A percentile compares a stretch with the other conserved stretches of the same genome.
phyloP scores from a whole-genome alignment of 2,888 invertebrate species.

The Athrips mouffetella region DNA sequence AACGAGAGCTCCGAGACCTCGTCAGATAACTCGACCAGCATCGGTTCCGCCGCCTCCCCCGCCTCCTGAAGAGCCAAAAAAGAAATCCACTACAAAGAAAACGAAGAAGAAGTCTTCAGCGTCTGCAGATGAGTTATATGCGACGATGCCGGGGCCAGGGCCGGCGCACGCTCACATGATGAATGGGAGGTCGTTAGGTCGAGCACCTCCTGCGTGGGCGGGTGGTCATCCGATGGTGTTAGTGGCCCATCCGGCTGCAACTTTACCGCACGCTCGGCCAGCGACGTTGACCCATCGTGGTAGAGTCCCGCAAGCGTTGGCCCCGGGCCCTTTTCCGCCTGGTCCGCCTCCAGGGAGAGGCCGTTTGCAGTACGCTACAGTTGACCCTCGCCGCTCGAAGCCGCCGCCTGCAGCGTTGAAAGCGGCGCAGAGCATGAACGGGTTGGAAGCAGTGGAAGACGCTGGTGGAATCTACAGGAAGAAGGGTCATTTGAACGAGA shows the following conservation, averaged over 20 bases:
- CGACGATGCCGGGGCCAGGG: slow-evolving; percentile 73
- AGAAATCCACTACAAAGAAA: slow-evolving; percentile 76
- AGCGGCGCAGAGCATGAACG: slow-evolving; percentile 83
- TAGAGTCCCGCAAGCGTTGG: slow-evolving; percentile 78
- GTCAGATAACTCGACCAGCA: slow-evolving; percentile 88
- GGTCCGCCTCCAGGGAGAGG: slow-evolving; percentile 56
- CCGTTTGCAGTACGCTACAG: slow-evolving; percentile 79
- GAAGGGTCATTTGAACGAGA: slow-evolving; percentile 94
- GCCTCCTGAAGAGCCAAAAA: slow-evolving; percentile 82
- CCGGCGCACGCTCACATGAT: slow-evolving; percentile 38
- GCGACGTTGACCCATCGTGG: slow-evolving; percentile 78
- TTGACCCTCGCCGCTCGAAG: slow-evolving; percentile 81
- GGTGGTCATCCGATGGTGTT: slow-evolving; percentile 70
- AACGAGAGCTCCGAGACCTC: slow-evolving; percentile 84
- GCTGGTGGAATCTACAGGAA: slow-evolving; percentile 89
- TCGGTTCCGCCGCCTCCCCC: slow-evolving; percentile 92
- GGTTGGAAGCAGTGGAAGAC: slow-evolving; percentile 81
- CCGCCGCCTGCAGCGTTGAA: slow-evolving; percentile 81
- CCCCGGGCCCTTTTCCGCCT: slow-evolving; percentile 63
- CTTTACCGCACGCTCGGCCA: slow-evolving; percentile 65
- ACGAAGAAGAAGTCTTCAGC: slow-evolving; percentile 77
- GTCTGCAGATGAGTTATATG: slow-evolving; percentile 79
- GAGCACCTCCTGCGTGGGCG: slow-evolving; percentile 69
- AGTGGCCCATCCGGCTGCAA: slow-evolving; percentile 67
- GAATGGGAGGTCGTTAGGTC: slow-evolving; percentile 65